Base-by-base conservation (phyloP, 1,140 invertebrate species). In the Drosophila orosa region DNA sequence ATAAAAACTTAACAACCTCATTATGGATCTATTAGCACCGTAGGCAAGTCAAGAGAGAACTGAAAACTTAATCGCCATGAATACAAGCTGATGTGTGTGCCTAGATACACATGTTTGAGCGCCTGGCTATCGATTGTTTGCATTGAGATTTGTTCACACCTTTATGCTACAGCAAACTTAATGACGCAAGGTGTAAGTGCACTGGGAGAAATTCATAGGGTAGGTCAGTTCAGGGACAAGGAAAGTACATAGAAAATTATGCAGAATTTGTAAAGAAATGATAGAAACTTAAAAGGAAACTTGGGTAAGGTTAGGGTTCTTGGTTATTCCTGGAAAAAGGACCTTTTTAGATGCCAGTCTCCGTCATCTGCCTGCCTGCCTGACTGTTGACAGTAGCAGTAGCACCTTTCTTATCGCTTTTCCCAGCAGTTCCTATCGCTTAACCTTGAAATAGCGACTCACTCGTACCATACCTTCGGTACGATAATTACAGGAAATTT, bases 121-220 rank as follows among this genome's bases (percentile, higher is more conserved):
- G 62, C 24, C 33, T 27, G 39, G 37, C 22, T 67, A 75, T 87
- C 75, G 66, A 86, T 82, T 85, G 65, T 54, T 59, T 55, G 25
- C 31, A 83, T 45, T 71, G 42, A 58, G 68, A 71, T 71, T 71
- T 58, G 52, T 77, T 75, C 63, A 48, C 65, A 69, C 65, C 62
- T 77, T 54, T 71, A 67, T 78, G 68, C 68, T 58, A 48, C 68
- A 58, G 42, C 52, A 71, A 71, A 58, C 17, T 27, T 68, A 61
- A 57, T 61, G 74, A 77, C 54, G 61, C 44, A 72, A 73, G 48
- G 66, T 42, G 65, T 45, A 52, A 44, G 0, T 52, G 47, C 55
- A 73, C 44, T 72, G 45, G 10, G 29, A 68, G 37, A 68, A 68
- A 68, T 22, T 19, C 19, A n/a, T 50, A 9, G 22, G 44, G 1